phyloP scores from a whole-genome alignment of 1,140 invertebrate species.

The Melanaphis sacchari region DNA sequence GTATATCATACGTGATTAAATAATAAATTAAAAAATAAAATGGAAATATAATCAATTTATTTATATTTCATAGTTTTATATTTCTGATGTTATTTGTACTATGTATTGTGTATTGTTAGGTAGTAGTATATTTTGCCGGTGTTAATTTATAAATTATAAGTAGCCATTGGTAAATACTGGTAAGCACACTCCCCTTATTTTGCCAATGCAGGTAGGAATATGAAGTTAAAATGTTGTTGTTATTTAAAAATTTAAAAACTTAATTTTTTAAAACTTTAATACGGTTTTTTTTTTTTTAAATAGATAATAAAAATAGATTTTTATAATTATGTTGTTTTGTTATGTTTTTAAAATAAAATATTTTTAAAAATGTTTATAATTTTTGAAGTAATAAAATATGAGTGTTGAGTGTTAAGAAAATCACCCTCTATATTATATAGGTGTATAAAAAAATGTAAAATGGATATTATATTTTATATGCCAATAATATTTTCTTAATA shows the following conservation, averaged over 20 bases:
- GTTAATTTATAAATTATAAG: not conserved
- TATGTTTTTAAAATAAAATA: not conserved
- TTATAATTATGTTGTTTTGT: not conserved
- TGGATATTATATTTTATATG: not conserved
- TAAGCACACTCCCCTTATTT: not conserved
- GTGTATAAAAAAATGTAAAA: not conserved
- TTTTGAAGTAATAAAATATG: too few relatives aligned
- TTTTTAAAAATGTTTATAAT: not conserved
- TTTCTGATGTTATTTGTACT: too few relatives aligned
- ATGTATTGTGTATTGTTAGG: too few relatives aligned
- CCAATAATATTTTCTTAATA: not conserved
- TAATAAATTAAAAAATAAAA: too few relatives aligned
- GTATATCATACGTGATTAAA: too few relatives aligned
- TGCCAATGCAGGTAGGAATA: not conserved
- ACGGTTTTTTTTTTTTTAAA: too few relatives aligned
- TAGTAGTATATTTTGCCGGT: too few relatives aligned
- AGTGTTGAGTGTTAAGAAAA: not conserved
- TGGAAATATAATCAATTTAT: too few relatives aligned
- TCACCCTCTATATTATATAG: not conserved
- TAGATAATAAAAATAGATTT: too few relatives aligned
- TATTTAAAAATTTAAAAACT: not conserved
- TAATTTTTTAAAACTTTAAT: not conserved
- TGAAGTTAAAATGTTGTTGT: not conserved
- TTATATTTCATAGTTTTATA: too few relatives aligned
- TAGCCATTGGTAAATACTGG: not conserved